Percentiles rank a stretch among this genome's conserved stretches.
phyloP scores from a whole-genome alignment of 2,797 vertebrate genomes.

The Momotus momota region DNA sequence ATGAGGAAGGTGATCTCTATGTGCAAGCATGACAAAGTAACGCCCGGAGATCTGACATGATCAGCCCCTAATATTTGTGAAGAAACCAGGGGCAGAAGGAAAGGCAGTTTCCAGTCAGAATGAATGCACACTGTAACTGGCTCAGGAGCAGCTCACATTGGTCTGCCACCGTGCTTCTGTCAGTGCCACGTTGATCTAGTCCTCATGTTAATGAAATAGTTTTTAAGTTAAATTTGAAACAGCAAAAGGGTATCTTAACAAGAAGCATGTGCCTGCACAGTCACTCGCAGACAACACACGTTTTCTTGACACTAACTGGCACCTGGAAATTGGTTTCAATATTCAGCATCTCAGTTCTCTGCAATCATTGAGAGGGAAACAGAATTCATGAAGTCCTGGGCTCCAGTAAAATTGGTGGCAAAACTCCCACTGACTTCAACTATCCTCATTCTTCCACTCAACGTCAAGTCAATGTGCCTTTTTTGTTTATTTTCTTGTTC shows the following conservation, averaged over 20 bases:
- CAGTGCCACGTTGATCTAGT: background rate
- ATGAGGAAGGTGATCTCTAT: background rate
- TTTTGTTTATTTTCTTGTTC: constrained; percentile 54
- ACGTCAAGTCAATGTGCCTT: background rate
- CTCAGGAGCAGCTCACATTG: background rate
- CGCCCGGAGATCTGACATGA: background rate
- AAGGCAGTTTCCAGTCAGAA: background rate
- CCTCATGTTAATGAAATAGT: background rate
- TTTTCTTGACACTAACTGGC: constrained; percentile 3
- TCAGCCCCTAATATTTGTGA: background rate
- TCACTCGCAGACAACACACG: background rate
- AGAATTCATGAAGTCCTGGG: background rate
- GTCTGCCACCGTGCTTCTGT: background rate
- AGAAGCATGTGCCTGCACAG: background rate
- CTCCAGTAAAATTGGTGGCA: background rate
- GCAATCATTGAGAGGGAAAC: background rate
- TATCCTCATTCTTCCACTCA: constrained; percentile 8
- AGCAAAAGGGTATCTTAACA: background rate
- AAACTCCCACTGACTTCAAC: constrained; percentile 14
- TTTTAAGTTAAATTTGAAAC: background rate
- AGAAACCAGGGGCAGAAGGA: background rate
- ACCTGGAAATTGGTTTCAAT: background rate
- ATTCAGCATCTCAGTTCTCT: background rate
- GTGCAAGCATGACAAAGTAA: background rate
- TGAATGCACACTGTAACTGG: background rate